Base-by-base conservation (phyloP, 1,140 invertebrate genomes). In the Nephotettix cincticeps region DNA sequence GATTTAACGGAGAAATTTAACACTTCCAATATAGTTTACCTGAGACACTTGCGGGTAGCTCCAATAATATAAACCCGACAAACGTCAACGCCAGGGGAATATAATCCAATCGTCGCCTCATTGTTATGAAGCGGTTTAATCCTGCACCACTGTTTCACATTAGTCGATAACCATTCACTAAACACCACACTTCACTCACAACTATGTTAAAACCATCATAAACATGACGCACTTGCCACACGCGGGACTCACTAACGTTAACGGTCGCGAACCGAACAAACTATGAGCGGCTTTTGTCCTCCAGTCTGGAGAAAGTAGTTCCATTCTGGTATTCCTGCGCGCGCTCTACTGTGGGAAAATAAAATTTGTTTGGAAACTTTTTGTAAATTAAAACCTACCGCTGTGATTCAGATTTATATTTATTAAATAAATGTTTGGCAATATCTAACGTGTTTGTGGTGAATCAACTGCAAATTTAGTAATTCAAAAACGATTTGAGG, bases 281-380 rank as follows among this genome's bases (percentile, higher is more conserved):
- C 70, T 67, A 68, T 65, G 65, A 61, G 40, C 32, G 25, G 69
- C 74, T 73, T 70, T 75, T 72, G 72, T 73, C 66, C 72, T 72
- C 70, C 56, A 30, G 47, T 32, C 69, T 70, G 45, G 43, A 66
- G 71, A 69, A 74, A 70, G 58, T 70, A 70, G 68, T 68, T 58
- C 65, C 32, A 13, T 19, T 43, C 51, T 61, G 58, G 72, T 71
- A 73, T 75, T 40, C 61, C 19, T 73, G 19, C 74, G 72, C 74
- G 30, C 28, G 32, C 58, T 51, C 47, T 68, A 75, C 72, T 75
- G 72, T 75, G 74, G 72, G 74, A 75, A 75, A 73, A 68, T 72
- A 9, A 43, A 45, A 45, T 23, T 30, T 43, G 36, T 67, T 17
- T 36, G 28, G n/a, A 64, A 32, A 32, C 30, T 64, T 28, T 19